Evolutionary conservation across 1,140 invertebrate species (phyloP), one percentile per base, ranked within the genome.

Genomic region (Caenorhabditis briggsae): DNA sequence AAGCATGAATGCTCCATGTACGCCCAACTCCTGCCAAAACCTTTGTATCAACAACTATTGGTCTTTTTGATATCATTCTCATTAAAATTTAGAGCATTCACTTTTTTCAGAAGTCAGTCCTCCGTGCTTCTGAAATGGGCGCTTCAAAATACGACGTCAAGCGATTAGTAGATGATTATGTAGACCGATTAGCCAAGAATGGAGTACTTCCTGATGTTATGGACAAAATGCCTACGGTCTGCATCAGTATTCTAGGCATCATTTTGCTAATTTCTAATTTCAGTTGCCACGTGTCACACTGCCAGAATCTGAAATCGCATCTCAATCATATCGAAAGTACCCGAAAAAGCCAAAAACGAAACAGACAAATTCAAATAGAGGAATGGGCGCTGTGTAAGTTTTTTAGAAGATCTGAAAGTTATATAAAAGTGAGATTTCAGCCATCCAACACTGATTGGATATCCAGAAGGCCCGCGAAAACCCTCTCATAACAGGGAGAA

Each of bases 1-100:
- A 82, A 59, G n/a, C 82, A 82, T 25, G 82, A 82, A 82, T 82
- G 82, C 18, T 82, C 82, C 9, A 41, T 82, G 43, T 82, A 82
- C 16, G 82, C 82, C 23, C 82, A 82, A 23, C 56, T 82, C 16
- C 33, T 82, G 7, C 82, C 82, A 20, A 82, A 82, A 82, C 25
- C 23, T 41, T n/a, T 82, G 14, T 82, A 82, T 59, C 48, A 58
- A 56, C 82, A 82, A 25, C 41, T 82, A 16, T n/a, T 82, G 50
- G 82, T 82, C 20, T 18, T 3, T 74, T 23, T 33, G 1, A 33
- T 33, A 33, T 33, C 33, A 33, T 33, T 74, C 33, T 23, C 20
- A 56, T 2, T 5, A 2, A 33, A 12, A 20, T 48, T 50, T 82
- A 16, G 3, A 41, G n/a, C 11, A 11, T 82, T 25, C 25, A 55